Evolutionary conservation across 2,797 vertebrate species (phyloP).

Genomic region (Argya squamiceps): DNA sequence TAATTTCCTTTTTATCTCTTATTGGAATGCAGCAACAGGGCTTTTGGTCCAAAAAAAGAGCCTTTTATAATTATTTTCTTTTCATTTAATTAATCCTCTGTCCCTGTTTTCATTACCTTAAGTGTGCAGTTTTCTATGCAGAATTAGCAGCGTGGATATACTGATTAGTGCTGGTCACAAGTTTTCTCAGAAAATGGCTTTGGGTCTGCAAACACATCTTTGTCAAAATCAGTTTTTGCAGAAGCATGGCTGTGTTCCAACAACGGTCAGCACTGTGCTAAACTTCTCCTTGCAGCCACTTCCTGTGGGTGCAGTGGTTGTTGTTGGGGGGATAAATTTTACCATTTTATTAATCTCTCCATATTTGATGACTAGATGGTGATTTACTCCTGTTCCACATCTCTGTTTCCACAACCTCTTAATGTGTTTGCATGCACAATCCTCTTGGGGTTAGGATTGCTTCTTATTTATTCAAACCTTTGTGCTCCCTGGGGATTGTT

Average conservation of each 20-base stretch:
- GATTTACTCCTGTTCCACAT: background rate
- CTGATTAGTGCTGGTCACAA: background rate
- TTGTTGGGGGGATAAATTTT: background rate
- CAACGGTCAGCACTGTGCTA: background rate
- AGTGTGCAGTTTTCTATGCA: background rate
- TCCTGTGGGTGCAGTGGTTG: accelerated
- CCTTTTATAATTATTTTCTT: background rate
- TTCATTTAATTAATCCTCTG: background rate
- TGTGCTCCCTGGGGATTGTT: background rate
- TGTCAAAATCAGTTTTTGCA: background rate
- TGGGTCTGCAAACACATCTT: background rate
- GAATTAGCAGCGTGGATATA: background rate
- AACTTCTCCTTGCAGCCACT: background rate
- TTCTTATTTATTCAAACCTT: background rate
- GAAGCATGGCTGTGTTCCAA: background rate
- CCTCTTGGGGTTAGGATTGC: background rate
- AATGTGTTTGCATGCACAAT: background rate
- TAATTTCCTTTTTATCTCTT: background rate
- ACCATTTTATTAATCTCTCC: background rate
- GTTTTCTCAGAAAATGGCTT: background rate
- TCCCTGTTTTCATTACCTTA: background rate
- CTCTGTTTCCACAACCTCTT: background rate
- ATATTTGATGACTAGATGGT: background rate
- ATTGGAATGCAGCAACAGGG: background rate
- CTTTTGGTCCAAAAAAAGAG: background rate